phyloP scores from a whole-genome alignment of 2,888 invertebrate genomes.

The Aporophyla nigra region DNA sequence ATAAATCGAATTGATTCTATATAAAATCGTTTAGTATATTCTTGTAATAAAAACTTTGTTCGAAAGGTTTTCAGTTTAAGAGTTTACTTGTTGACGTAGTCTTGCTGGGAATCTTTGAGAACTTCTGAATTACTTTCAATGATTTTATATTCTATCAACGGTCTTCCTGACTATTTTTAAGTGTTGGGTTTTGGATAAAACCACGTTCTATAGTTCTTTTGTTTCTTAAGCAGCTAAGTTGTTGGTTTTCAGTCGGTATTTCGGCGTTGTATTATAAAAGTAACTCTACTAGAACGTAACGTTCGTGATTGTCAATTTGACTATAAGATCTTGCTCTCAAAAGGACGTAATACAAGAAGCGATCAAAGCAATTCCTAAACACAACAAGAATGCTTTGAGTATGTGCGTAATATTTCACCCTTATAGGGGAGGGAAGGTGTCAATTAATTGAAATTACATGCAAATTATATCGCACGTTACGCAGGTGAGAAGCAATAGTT shows the following conservation, averaged over 20 bases:
- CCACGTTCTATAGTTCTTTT: too few species aligned
- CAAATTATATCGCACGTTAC: conserved; percentile 37
- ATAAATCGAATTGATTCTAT: conserved; percentile 52
- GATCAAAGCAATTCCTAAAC: conserved; percentile 28
- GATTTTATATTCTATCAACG: conserved; percentile 56
- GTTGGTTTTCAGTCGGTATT: not conserved
- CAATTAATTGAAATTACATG: conserved; percentile 47
- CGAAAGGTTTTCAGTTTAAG: conserved; percentile 51
- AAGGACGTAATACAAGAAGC: conserved; percentile 6
- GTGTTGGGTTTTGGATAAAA: not conserved
- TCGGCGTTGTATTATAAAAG: not conserved
- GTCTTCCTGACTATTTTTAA: not conserved
- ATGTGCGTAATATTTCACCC: conserved; percentile 6
- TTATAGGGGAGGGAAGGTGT: conserved; percentile 22
- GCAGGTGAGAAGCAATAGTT: conserved; percentile 35
- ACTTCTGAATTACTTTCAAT: conserved; percentile 54
- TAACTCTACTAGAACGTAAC: not conserved
- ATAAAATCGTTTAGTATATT: conserved; percentile 57
- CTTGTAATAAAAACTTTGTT: conserved; percentile 58
- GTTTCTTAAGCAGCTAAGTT: not conserved
- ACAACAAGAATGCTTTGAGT: conserved; percentile 36
- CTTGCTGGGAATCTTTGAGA: conserved; percentile 53
- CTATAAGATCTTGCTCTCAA: not conserved
- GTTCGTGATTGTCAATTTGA: not conserved
- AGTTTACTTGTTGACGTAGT: conserved; percentile 61